A percentile compares a stretch with the other conserved stretches of the same genome.
Conservation (phyloP, 1,140 invertebrate genomes). For the Ceratoteleas bidentatus region DNA sequence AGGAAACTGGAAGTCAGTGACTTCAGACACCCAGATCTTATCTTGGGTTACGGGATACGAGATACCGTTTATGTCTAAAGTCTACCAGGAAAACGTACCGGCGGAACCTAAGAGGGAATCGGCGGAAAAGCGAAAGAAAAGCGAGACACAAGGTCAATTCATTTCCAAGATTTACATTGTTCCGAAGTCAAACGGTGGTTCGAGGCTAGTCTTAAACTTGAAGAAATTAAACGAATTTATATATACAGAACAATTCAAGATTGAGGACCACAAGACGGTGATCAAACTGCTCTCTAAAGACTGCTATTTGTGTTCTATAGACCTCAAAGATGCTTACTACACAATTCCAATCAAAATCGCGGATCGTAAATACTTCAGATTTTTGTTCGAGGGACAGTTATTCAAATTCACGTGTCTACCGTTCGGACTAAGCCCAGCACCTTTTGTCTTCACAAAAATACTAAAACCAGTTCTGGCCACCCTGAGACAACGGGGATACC, state of each 20-base stretch:
- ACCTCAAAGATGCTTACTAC: slow-evolving; percentile 57
- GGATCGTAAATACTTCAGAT: slow-evolving; percentile 53
- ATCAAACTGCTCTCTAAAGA: slow-evolving; percentile 17
- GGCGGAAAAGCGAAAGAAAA: background rate
- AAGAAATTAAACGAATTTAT: slow-evolving; percentile 9
- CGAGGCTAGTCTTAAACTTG: slow-evolving; percentile 14
- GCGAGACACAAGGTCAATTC: background rate
- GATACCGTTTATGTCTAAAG: slow-evolving; percentile 18
- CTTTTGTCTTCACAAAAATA: slow-evolving; percentile 50
- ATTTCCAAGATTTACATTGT: slow-evolving; percentile 18
- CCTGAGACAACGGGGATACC: background rate
- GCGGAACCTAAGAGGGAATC: slow-evolving; percentile 5
- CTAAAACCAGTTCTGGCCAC: slow-evolving; percentile 26
- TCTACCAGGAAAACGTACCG: slow-evolving; percentile 6
- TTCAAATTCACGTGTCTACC: slow-evolving; percentile 53
- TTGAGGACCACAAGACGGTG: slow-evolving; percentile 19
- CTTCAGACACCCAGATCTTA: slow-evolving; percentile 24
- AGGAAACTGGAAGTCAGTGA: slow-evolving; percentile 6
- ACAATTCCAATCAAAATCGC: slow-evolving; percentile 30
- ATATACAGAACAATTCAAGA: slow-evolving; percentile 3
- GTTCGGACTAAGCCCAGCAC: slow-evolving; percentile 37
- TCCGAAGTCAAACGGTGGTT: slow-evolving; percentile 8
- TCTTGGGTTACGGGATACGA: slow-evolving; percentile 20
- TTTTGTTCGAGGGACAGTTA: slow-evolving; percentile 22
- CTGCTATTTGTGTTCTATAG: slow-evolving; percentile 45